These are phyloP conservation scores for Laupala kohalensis DNA, from an alignment of 1,140 invertebrate genomes.

Conservation along the genomic window DNA sequence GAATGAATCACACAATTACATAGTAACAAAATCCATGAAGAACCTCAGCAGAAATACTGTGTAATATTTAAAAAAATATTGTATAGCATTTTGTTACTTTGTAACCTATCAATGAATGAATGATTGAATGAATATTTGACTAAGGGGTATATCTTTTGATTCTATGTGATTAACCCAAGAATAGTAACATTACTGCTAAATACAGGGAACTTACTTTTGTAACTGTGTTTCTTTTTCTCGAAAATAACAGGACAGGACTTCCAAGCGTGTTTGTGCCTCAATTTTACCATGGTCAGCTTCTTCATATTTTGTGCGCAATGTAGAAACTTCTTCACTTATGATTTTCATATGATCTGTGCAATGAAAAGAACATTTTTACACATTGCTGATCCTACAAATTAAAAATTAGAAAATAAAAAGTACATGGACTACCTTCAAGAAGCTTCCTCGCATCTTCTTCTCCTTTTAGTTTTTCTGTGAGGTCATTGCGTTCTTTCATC, in stretches of 20 bases:
- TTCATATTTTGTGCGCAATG: slow-evolving; percentile 48
- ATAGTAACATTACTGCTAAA: neutral
- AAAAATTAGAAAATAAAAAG: neutral
- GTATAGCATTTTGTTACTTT: no score
- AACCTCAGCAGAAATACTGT: no score
- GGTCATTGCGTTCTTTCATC: slow-evolving; percentile 14
- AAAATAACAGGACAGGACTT: slow-evolving; percentile 76
- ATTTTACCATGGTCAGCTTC: slow-evolving; percentile 60
- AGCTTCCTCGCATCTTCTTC: slow-evolving; percentile 18
- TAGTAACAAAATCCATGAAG: no score
- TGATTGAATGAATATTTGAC: neutral
- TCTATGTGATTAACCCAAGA: neutral
- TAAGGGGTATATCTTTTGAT: neutral
- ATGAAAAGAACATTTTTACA: no score
- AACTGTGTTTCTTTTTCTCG: slow-evolving; percentile 75
- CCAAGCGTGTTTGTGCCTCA: slow-evolving; percentile 66
- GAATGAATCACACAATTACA: no score
- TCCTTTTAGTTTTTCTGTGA: slow-evolving; percentile 17
- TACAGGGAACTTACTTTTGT: slow-evolving; percentile 57
- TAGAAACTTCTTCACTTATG: slow-evolving; percentile 34
- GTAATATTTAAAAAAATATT: no score
- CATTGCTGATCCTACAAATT: no score
- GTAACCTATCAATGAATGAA: no score
- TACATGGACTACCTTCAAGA: slow-evolving; percentile 15
- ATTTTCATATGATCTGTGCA: slow-evolving; percentile 30